A percentile compares a stretch with the other conserved stretches of the same genome.
phyloP scores from a whole-genome alignment of 1,140 invertebrate genomes.

The Tyrophagus putrescentiae region DNA sequence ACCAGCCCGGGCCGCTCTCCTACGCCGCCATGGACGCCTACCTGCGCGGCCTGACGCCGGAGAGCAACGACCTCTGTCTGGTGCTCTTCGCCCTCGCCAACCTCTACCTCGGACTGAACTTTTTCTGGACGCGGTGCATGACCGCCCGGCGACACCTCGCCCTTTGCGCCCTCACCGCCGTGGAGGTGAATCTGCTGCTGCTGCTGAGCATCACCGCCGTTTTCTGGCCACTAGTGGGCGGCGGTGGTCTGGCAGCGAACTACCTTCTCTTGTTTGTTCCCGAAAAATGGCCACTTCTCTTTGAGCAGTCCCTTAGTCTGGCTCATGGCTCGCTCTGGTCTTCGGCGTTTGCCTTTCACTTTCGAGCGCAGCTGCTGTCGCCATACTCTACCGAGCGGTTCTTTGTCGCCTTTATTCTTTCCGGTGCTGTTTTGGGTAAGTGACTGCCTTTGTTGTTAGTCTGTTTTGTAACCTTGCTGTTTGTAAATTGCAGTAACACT shows the following conservation, averaged over 20 bases:
- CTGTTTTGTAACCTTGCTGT: neutral
- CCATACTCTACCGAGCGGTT: neutral
- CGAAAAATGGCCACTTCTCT: neutral
- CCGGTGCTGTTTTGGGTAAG: neutral
- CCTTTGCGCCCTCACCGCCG: neutral
- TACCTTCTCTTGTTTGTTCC: neutral
- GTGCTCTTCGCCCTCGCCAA: neutral
- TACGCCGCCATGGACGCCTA: neutral
- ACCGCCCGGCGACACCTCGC: neutral
- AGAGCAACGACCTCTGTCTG: neutral
- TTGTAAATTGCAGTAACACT: neutral
- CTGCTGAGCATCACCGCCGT: neutral
- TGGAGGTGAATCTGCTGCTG: neutral
- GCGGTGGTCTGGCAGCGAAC: neutral
- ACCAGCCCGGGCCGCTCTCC: neutral
- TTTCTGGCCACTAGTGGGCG: neutral
- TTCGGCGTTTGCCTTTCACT: neutral
- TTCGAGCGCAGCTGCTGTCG: neutral
- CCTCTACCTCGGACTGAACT: conserved; percentile 3
- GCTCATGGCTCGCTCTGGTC: neutral
- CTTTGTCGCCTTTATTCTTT: neutral
- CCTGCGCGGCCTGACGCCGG: neutral
- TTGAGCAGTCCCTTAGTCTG: neutral
- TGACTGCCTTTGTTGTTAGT: neutral
- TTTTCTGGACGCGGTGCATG: conserved; percentile 11